Conservation (phyloP, 2,113 vertebrate genomes). For the Gasterosteus aculeatus region DNA sequence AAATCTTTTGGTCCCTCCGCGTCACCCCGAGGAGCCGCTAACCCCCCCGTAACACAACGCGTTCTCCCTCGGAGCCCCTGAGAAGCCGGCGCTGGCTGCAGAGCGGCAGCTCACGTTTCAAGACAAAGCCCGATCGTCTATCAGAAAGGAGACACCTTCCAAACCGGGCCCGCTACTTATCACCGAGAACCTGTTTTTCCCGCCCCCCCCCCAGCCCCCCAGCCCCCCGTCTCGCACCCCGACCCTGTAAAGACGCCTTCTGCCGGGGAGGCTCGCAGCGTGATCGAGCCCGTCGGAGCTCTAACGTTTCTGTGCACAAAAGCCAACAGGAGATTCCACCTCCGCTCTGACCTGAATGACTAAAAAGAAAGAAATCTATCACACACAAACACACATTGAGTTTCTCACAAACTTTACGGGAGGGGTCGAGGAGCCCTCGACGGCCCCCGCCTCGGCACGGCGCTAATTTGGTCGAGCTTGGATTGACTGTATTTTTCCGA, state of each 20-base stretch:
- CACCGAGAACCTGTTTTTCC: constrained; percentile 73
- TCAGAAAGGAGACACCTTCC: constrained; percentile 77
- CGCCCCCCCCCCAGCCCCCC: constrained; percentile 31
- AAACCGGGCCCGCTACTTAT: constrained; percentile 63
- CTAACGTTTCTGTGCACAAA: background rate
- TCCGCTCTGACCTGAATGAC: constrained; percentile 14
- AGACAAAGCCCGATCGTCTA: constrained; percentile 73
- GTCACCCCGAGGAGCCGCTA: constrained; percentile 39
- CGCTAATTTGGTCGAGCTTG: constrained; percentile 17
- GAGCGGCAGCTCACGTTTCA: constrained; percentile 67
- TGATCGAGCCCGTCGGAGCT: background rate
- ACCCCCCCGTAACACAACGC: constrained; percentile 60
- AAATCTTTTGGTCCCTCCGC: constrained; percentile 56
- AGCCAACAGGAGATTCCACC: constrained; percentile 21
- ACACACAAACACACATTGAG: constrained; percentile 50
- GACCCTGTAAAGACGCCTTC: constrained; percentile 25
- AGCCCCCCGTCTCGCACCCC: constrained; percentile 48
- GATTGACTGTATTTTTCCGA: constrained; percentile 32
- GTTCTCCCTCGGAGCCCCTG: constrained; percentile 49
- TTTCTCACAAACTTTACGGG: constrained; percentile 37
- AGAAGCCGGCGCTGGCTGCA: constrained; percentile 66
- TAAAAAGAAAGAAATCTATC: constrained; percentile 20
- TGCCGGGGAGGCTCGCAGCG: constrained; percentile 6
- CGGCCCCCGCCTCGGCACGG: constrained; percentile 6
- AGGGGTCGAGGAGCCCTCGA: constrained; percentile 9